A percentile compares a stretch with the other conserved stretches of the same genome.
Evolutionary conservation across 2,113 vertebrate species (phyloP).

Genomic region (Puntigrus tetrazona): DNA sequence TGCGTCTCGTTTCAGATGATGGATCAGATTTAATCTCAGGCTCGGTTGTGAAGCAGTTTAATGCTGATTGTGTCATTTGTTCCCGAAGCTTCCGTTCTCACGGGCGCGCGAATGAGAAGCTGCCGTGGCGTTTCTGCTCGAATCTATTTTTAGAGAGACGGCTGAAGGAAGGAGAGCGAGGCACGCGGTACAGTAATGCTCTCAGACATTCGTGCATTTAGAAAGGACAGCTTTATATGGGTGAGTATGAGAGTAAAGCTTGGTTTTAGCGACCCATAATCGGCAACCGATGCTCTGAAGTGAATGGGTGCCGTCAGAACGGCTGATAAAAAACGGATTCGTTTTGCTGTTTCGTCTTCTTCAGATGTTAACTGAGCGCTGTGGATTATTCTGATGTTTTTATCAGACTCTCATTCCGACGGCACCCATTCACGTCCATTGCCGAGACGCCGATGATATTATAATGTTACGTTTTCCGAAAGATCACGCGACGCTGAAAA

Average conservation of each 20-base stretch:
- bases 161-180: background rate
- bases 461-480: no score
- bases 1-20: slow-evolving; percentile 37
- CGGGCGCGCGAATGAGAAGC: background rate
- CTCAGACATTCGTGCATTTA: background rate
- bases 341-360: no score
- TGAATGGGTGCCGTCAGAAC: background rate
- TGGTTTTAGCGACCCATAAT: no score
- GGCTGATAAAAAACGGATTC: background rate
- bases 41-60: slow-evolving; percentile 8
- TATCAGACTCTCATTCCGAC: no score
- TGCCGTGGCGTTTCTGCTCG: background rate
- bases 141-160: background rate
- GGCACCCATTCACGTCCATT: no score
- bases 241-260: no score
- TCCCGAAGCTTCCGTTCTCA: slow-evolving; percentile 5
- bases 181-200: background rate
- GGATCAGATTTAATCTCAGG: slow-evolving; percentile 37
- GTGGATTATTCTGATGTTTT: no score
- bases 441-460: no score
- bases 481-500: no score
- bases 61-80: slow-evolving; percentile 13
- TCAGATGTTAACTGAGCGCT: no score
- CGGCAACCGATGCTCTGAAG: no score
- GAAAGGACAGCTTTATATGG: background rate